phyloP scores from a whole-genome alignment of 1,140 invertebrate species.

The Lepidurus apus region DNA sequence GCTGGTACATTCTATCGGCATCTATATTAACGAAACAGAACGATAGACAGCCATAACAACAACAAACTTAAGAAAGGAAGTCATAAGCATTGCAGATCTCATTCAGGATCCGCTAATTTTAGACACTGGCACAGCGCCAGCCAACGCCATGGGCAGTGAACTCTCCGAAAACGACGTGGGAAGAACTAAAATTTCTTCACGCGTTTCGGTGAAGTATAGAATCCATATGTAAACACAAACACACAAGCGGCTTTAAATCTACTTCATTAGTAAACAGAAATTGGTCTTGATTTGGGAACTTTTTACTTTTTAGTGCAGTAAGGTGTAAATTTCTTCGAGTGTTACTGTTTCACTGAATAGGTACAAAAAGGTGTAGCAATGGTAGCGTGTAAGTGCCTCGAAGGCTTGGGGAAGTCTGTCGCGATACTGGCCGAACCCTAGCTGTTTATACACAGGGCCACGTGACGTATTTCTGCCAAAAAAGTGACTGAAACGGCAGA shows the following conservation, averaged over 20 bases:
- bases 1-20: slow-evolving; percentile 64
- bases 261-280: no score
- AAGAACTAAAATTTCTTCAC: no score
- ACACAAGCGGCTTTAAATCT: no score
- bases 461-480: background rate
- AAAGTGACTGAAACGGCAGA: background rate
- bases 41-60: background rate
- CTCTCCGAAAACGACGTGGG: background rate
- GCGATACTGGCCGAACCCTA: background rate
- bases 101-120: background rate
- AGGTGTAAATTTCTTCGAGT: background rate
- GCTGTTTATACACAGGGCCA: background rate
- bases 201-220: no score
- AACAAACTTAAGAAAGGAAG: background rate
- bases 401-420: background rate
- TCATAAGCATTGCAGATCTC: background rate
- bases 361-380: background rate
- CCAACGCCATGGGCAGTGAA: background rate
- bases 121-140: background rate
- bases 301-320: background rate
- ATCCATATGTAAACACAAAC: no score
- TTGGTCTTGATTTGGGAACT: no score
- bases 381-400: background rate
- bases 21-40: slow-evolving; percentile 39
- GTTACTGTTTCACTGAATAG: background rate